These are phyloP conservation scores for Tetraneura akinire DNA, from an alignment of 1,140 invertebrate species.

Conservation along the genomic window DNA sequence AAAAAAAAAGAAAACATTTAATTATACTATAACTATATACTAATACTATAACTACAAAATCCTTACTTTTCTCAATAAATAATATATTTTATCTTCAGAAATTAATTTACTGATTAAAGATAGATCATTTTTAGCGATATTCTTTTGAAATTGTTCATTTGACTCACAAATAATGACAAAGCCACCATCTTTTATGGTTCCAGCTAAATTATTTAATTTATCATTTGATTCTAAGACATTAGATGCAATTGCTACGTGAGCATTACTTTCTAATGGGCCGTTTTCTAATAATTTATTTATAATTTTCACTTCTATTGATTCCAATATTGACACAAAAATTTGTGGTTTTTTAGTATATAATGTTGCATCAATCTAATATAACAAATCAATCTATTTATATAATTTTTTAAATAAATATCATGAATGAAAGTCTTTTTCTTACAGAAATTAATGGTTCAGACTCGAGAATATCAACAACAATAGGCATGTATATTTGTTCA, in stretches of 20 bases:
- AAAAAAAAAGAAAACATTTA: not conserved
- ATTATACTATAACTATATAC: too few species aligned
- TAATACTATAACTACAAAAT: too few species aligned
- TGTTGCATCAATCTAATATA: slow-evolving; percentile 58
- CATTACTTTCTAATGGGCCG: slow-evolving; percentile 65
- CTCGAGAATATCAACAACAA: slow-evolving; percentile 65
- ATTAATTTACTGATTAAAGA: slow-evolving; percentile 62
- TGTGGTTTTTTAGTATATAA: slow-evolving; percentile 59
- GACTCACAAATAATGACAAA: slow-evolving; percentile 72
- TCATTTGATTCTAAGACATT: slow-evolving; percentile 61
- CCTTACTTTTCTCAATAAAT: slow-evolving; percentile 64
- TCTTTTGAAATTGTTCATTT: slow-evolving; percentile 61
- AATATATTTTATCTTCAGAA: slow-evolving; percentile 64
- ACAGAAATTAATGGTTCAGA: slow-evolving; percentile 69
- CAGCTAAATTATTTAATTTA: slow-evolving; percentile 64
- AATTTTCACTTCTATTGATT: slow-evolving; percentile 64
- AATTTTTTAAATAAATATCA: not conserved
- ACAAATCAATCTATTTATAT: not conserved
- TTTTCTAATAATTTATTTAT: slow-evolving; percentile 62
- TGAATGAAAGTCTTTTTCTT: not conserved
- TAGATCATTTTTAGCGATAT: slow-evolving; percentile 61
- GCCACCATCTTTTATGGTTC: slow-evolving; percentile 70
- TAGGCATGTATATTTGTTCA: slow-evolving; percentile 67
- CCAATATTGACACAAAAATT: slow-evolving; percentile 60
- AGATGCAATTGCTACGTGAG: slow-evolving; percentile 67